Base-by-base conservation (phyloP, 2,888 invertebrate genomes). In the Deilephila elpenor region DNA sequence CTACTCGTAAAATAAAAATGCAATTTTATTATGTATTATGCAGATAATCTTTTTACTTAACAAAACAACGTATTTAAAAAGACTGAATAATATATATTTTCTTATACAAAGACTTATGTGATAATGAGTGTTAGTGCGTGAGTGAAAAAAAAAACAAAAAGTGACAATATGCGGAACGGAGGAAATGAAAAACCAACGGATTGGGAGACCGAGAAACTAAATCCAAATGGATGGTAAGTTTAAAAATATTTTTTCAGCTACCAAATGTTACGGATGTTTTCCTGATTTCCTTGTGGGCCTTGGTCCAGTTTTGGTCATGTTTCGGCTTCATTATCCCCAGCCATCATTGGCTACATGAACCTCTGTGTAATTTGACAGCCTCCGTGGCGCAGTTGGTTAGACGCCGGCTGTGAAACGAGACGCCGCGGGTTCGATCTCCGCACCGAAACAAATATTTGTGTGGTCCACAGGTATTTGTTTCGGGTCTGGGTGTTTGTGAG, bases 161-260 rank as follows among this genome's bases (percentile, higher is more conserved):
- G 56, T 56, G 51, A 51, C 77, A 83, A 80, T 79, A 89, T 89
- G 88, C 82, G 78, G 79, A 86, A 86, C 75, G 82, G 77, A 70
- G 82, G 78, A 59, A 84, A 80, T 60, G 88, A 84, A 4, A 85
- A 84, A 29, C 75, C 82, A 5, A 59, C 80, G 5, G 92, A 91
- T 11, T 89, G 90, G 83, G 93, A 93, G 83, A 89, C 83, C 76
- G 92, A 94, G 79, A 90, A 89, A 75, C 81, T 93, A 73, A 89
- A 91, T 73, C 88, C 90, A 0, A 88, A 89, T 70, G 89, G 86
- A 84, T 90, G 91, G 93, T 93, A 79, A 90, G 93, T 86, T 29
- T 51, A 56, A 73, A 2, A 67, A 37, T 74, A 17, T 37, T 61
- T 64, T 60, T 61, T 44, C 44, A 44, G 44, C 11, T 56, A n/a